A percentile compares a stretch with the other conserved stretches of the same genome.
Conservation (phyloP, 2,888 invertebrate genomes). For the Eupeodes luniger region DNA sequence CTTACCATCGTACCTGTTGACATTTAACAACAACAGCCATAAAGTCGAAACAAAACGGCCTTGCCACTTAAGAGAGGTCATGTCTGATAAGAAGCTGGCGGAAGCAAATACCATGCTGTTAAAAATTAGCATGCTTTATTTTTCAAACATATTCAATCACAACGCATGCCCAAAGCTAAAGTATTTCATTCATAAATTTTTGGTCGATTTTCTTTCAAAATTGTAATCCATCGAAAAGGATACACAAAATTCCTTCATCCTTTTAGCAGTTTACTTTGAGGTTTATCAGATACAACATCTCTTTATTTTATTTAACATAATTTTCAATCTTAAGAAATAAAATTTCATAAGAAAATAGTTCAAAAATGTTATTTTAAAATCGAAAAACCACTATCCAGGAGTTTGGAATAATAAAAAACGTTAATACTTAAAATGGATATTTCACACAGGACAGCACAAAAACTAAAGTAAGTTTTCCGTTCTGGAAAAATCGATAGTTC, state of each 20-base stretch:
- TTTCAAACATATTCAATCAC: conserved; percentile 46
- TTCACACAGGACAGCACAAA: conserved; percentile 19
- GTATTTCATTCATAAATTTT: conserved; percentile 58
- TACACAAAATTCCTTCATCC: conserved; percentile 64
- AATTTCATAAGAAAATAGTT: background rate
- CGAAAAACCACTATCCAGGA: background rate
- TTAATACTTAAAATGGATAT: background rate
- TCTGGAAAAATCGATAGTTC: conserved; percentile 66
- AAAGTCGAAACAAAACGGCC: conserved; percentile 20
- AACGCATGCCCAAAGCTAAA: conserved; percentile 41
- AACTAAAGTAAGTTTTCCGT: conserved; percentile 40
- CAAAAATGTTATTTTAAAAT: conserved; percentile 40
- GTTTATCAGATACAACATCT: conserved; percentile 46
- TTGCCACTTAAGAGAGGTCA: conserved; percentile 50
- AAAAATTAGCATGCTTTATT: conserved; percentile 45
- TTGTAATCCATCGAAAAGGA: conserved; percentile 59
- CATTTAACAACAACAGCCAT: conserved; percentile 12
- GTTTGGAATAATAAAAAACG: background rate
- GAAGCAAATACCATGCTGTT: conserved; percentile 30
- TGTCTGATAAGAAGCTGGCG: conserved; percentile 48
- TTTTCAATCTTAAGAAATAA: background rate
- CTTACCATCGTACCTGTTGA: background rate
- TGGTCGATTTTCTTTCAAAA: conserved; percentile 53
- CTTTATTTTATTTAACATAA: background rate
- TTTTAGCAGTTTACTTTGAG: conserved; percentile 64